Percentiles rank a stretch among this genome's conserved stretches.
These are phyloP conservation scores for Drosophila birchii DNA, from an alignment of 2,888 invertebrate species.

Conservation along the genomic window DNA sequence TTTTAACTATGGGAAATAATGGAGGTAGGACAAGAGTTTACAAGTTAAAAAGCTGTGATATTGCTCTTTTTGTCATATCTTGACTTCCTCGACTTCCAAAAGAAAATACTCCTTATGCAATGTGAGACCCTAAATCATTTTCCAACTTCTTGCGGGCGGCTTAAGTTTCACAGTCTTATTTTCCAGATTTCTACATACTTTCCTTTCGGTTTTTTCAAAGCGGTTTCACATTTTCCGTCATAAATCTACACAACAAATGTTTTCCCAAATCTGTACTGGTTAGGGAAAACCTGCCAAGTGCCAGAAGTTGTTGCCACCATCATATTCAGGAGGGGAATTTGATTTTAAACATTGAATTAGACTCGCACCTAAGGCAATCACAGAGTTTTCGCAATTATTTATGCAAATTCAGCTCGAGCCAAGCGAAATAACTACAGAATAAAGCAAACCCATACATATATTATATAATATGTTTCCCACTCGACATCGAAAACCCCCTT, in stretches of 20 bases:
- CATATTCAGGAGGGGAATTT: conserved; percentile 28
- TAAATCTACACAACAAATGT: conserved; percentile 55
- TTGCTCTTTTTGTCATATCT: not conserved
- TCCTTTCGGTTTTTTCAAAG: conserved; percentile 1
- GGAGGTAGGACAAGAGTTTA: not conserved
- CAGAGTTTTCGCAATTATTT: conserved; percentile 48
- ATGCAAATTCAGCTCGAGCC: conserved; percentile 44
- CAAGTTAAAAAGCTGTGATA: not conserved
- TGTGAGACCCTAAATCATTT: conserved; percentile 33
- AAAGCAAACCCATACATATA: conserved; percentile 8
- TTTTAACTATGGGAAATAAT: not conserved
- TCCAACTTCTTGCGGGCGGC: conserved; percentile 23
- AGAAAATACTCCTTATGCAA: not conserved
- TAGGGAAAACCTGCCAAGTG: conserved; percentile 23
- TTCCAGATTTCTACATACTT: not conserved
- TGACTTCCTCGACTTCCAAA: not conserved
- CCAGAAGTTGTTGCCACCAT: conserved; percentile 17
- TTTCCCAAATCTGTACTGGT: conserved; percentile 1
- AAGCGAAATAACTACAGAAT: conserved; percentile 3
- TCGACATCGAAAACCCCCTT: not conserved
- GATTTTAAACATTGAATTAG: conserved; percentile 21
- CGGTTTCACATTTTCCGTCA: conserved; percentile 23
- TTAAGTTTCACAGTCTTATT: conserved; percentile 1
- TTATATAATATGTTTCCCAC: not conserved
- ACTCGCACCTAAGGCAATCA: conserved; percentile 3